phyloP scores from a whole-genome alignment of 2,888 invertebrate species.

The Malthinus seriepunctatus region DNA sequence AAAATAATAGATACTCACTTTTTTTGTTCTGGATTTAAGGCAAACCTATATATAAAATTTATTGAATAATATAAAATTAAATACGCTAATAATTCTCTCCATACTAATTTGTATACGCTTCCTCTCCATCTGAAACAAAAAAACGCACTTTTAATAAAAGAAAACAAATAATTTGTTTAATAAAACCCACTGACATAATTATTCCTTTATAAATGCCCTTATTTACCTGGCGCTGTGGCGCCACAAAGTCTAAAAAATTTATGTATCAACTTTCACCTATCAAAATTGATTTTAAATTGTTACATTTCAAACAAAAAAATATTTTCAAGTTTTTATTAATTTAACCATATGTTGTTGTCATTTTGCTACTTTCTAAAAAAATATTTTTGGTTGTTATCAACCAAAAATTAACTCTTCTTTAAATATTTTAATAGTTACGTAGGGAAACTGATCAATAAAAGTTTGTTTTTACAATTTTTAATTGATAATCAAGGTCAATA shows the following conservation, averaged over 20 bases:
- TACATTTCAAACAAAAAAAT: background rate
- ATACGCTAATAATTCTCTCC: conserved; percentile 90
- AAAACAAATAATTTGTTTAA: background rate
- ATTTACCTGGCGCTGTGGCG: too few relatives aligned
- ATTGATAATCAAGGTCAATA: too few relatives aligned
- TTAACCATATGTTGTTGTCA: too few relatives aligned
- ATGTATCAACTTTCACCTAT: background rate
- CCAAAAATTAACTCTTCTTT: too few relatives aligned
- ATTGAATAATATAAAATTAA: conserved; percentile 84
- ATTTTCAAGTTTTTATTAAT: too few relatives aligned
- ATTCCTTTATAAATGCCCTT: background rate
- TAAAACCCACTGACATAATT: background rate
- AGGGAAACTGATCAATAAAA: too few relatives aligned
- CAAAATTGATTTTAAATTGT: background rate
- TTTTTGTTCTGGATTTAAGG: conserved; percentile 77
- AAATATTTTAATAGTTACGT: too few relatives aligned
- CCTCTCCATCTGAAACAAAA: conserved; percentile 84
- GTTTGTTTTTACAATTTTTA: too few relatives aligned
- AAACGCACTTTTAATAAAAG: background rate
- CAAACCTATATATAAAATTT: conserved; percentile 85
- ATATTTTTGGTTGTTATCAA: too few relatives aligned
- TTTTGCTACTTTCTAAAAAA: too few relatives aligned
- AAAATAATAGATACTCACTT: conserved; percentile 62
- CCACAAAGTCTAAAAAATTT: too few relatives aligned
- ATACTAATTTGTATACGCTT: conserved; percentile 93